phyloP scores from a whole-genome alignment of 2,113 vertebrate species.

The Trogon surrucura region DNA sequence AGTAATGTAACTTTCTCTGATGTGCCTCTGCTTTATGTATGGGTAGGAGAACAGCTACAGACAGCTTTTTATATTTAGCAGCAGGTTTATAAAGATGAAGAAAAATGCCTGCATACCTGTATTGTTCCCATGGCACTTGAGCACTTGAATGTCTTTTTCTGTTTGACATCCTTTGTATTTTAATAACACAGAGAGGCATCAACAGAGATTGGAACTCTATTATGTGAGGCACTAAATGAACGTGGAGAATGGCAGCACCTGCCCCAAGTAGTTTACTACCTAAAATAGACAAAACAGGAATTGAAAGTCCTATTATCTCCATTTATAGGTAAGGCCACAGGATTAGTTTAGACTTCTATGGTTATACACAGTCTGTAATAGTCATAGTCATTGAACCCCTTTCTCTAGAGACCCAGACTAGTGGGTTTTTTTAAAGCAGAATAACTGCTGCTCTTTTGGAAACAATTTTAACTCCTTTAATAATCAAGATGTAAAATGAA shows the following conservation, averaged over 20 bases:
- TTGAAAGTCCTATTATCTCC: neutral
- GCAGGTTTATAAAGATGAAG: conserved; percentile 14
- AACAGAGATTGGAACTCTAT: neutral
- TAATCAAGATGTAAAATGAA: neutral
- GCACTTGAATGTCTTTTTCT: conserved; percentile 32
- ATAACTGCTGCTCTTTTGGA: neutral
- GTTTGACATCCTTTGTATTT: conserved; percentile 56
- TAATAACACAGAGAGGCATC: conserved; percentile 16
- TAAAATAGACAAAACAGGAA: neutral
- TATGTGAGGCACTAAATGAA: neutral
- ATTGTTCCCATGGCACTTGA: conserved; percentile 37
- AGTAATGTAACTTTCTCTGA: neutral
- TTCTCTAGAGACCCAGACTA: neutral
- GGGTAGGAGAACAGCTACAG: neutral
- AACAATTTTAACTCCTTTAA: neutral
- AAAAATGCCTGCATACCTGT: neutral
- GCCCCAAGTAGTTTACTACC: neutral
- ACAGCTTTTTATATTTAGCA: conserved; percentile 38
- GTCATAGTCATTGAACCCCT: neutral
- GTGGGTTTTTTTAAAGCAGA: neutral
- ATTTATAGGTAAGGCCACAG: neutral
- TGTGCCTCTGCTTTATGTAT: neutral
- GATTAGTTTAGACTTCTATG: neutral
- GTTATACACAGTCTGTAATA: neutral
- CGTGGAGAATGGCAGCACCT: neutral